Conservation (phyloP, 2,888 invertebrate genomes). For the Lasioglossum calceatum region DNA sequence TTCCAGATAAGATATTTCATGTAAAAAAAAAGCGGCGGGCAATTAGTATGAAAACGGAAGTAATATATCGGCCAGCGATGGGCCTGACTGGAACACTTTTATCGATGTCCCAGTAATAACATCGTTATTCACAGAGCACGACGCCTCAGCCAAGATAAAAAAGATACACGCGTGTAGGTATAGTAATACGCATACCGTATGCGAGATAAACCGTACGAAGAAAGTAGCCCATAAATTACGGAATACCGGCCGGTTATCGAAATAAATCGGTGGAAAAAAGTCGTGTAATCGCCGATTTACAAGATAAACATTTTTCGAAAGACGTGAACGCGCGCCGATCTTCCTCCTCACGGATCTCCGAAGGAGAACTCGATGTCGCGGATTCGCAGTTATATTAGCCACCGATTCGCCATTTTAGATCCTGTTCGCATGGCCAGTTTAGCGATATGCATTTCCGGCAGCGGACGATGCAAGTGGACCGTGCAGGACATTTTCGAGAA, state of each 20-base stretch:
- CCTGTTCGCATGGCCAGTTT: not conserved
- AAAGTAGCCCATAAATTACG: slow-evolving; percentile 33
- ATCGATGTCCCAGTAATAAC: slow-evolving; percentile 42
- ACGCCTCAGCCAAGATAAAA: slow-evolving; percentile 33
- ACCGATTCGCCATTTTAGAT: not conserved
- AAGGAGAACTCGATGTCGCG: not conserved
- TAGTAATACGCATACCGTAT: slow-evolving; percentile 5
- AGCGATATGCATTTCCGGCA: not conserved
- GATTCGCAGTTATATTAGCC: not conserved
- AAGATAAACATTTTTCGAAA: slow-evolving; percentile 7
- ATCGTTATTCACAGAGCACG: slow-evolving; percentile 32
- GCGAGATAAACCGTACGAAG: slow-evolving; percentile 17
- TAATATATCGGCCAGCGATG: slow-evolving; percentile 26
- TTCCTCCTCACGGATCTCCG: not conserved
- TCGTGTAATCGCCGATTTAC: slow-evolving; percentile 32
- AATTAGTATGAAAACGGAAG: slow-evolving; percentile 40
- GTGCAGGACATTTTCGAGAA: not conserved
- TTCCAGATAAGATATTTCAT: not conserved
- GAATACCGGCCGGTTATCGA: slow-evolving; percentile 16
- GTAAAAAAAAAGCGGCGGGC: not conserved
- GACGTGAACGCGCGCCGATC: not conserved
- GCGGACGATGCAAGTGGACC: not conserved
- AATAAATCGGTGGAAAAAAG: slow-evolving; percentile 25
- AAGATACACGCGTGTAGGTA: slow-evolving; percentile 13
- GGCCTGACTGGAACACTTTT: slow-evolving; percentile 24